Conservation (phyloP, 1,140 invertebrate species). For the Trinorchestia longiramus region DNA sequence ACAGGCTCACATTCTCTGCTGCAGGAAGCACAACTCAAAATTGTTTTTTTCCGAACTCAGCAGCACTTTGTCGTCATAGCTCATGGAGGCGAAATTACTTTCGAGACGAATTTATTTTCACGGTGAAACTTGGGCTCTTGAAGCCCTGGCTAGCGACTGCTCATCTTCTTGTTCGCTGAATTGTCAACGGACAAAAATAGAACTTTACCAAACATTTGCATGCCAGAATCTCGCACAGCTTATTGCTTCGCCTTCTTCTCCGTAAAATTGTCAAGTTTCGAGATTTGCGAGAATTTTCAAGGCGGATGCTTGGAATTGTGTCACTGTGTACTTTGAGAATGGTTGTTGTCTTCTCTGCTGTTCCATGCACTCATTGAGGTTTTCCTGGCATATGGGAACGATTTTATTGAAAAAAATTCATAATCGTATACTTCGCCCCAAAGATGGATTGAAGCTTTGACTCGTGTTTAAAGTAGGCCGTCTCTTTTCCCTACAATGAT, state of each 20-base stretch:
- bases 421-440: neutral
- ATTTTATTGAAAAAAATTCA: neutral
- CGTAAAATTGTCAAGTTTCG: neutral
- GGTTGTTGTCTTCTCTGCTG: neutral
- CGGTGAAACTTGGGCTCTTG: slow-evolving; percentile 22
- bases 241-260: neutral
- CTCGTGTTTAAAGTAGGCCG: neutral
- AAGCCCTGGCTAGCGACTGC: slow-evolving; percentile 12
- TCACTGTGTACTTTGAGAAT: neutral
- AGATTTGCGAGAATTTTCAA: neutral
- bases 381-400: neutral
- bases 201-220: neutral
- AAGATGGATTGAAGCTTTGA: neutral
- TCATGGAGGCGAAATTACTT: neutral
- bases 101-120: slow-evolving; percentile 4
- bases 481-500: neutral
- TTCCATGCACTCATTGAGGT: neutral
- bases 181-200: slow-evolving; percentile 5
- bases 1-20: neutral
- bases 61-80: neutral
- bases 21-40: neutral
- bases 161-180: slow-evolving; percentile 20
- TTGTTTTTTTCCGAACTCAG: neutral
- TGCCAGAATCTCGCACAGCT: slow-evolving; percentile 4
- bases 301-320: neutral